Conservation (phyloP, 1,140 invertebrate genomes). For the Antheraea mylitta region DNA sequence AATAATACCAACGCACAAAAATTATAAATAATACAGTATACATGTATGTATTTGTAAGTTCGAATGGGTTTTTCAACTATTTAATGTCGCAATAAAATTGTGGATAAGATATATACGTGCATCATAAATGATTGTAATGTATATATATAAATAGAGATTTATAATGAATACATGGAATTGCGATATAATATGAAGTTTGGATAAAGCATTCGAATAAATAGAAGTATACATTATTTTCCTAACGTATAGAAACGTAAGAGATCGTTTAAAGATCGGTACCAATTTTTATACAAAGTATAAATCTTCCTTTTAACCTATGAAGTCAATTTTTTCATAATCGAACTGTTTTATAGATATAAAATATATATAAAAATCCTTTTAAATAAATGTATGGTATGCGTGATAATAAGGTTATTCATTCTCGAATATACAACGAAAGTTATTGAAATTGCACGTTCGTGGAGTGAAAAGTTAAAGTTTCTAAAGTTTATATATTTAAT, state of each 20-base stretch:
- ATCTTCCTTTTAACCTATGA: slow-evolving; percentile 59
- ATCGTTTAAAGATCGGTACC: slow-evolving; percentile 23
- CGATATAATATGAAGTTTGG: slow-evolving; percentile 13
- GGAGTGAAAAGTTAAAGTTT: slow-evolving; percentile 35
- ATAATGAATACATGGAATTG: slow-evolving; percentile 34
- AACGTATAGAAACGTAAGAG: slow-evolving; percentile 32
- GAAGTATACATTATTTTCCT: slow-evolving; percentile 44
- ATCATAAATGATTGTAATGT: slow-evolving; percentile 17
- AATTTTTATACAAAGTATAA: slow-evolving; percentile 58
- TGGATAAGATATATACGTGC: not conserved
- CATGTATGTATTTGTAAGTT: not conserved
- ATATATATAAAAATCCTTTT: slow-evolving; percentile 41
- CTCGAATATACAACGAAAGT: slow-evolving; percentile 51
- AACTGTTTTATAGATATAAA: slow-evolving; percentile 52
- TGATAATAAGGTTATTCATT: slow-evolving; percentile 59
- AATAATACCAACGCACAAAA: not conserved
- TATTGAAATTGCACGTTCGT: slow-evolving; percentile 53
- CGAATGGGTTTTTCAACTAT: not conserved
- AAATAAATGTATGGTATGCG: slow-evolving; percentile 44
- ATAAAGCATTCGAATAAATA: slow-evolving; percentile 15
- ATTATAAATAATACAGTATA: not conserved
- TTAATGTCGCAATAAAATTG: not conserved
- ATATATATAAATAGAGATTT: slow-evolving; percentile 21
- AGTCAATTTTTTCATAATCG: slow-evolving; percentile 68
- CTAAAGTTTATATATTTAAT: slow-evolving; percentile 30